These are phyloP conservation scores for Astropecten irregularis DNA, from an alignment of 53 echinoderm and acorn worm species.

Conservation along the genomic window DNA sequence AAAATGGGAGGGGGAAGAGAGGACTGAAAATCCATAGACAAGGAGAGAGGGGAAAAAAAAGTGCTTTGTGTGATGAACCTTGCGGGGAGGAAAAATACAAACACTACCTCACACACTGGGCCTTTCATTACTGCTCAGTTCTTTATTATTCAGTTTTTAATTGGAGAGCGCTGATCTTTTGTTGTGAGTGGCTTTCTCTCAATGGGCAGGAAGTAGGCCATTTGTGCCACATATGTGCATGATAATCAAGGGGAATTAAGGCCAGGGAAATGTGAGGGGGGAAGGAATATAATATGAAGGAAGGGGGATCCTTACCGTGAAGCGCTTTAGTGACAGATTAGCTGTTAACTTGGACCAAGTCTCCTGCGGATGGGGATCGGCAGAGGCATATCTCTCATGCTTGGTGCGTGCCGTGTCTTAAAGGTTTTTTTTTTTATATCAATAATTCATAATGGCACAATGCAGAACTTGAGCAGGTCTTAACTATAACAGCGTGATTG, in stretches of 20 bases:
- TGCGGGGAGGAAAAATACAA: slow-evolving; percentile 32
- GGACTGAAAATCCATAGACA: not conserved
- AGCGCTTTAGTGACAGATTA: slow-evolving; percentile 43
- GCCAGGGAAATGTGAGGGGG: slow-evolving; percentile 34
- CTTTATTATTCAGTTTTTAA: slow-evolving; percentile 46
- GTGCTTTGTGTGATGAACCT: slow-evolving; percentile 44
- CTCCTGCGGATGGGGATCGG: not conserved
- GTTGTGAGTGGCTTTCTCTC: slow-evolving; percentile 33
- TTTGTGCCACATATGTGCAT: slow-evolving; percentile 53
- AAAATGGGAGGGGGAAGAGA: not conserved
- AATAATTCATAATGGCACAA: slow-evolving; percentile 15
- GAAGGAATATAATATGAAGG: not conserved
- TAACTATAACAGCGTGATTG: not conserved
- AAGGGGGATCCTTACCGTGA: not conserved
- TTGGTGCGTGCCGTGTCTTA: not conserved
- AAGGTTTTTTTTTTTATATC: not conserved
- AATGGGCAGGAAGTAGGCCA: slow-evolving; percentile 47
- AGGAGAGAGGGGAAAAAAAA: slow-evolving; percentile 3
- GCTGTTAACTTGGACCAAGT: slow-evolving; percentile 2
- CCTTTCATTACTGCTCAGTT: slow-evolving; percentile 48
- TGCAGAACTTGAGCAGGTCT: not conserved
- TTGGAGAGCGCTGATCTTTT: slow-evolving; percentile 42
- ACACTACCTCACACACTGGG: slow-evolving; percentile 11
- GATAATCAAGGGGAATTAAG: slow-evolving; percentile 52
- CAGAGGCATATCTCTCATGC: not conserved